phyloP scores from a whole-genome alignment of 2,888 invertebrate species.

The Uropetala carovei region DNA sequence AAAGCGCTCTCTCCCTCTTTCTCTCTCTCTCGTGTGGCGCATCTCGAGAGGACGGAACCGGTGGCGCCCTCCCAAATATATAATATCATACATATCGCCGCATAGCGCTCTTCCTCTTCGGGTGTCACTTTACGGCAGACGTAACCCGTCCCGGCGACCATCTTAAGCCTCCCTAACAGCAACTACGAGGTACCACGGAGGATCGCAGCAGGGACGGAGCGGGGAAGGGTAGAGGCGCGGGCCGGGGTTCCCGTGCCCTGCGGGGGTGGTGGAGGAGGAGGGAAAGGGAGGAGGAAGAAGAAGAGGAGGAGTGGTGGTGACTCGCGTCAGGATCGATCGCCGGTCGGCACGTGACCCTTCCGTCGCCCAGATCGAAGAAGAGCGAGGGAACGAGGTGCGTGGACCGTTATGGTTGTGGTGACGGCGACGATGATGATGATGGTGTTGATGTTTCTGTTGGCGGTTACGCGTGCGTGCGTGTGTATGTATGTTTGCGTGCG shows the following conservation, averaged over 20 bases:
- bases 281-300: not conserved
- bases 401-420: not conserved
- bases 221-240: not conserved
- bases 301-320: not conserved
- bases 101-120: too few species aligned
- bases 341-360: not conserved
- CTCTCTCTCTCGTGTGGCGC: not conserved
- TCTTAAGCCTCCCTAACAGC: not conserved
- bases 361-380: constrained; percentile 22
- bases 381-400: constrained; percentile 13
- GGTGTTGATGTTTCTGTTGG: not conserved
- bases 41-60: not conserved
- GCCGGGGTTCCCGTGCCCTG: constrained; percentile 17
- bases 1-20: not conserved
- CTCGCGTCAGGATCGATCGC: not conserved
- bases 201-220: not conserved
- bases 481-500: not conserved
- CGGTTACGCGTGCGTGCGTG: not conserved
- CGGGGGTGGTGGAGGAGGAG: not conserved
- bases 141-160: not conserved
- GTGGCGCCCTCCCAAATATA: not conserved
- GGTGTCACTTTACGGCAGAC: not conserved
- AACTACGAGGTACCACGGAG: not conserved
- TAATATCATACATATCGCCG: too few species aligned
- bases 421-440: not conserved